Evolutionary conservation across 1,140 invertebrate genomes (phyloP), one percentile per base, ranked within the genome.

Genomic region (Musca domestica): DNA sequence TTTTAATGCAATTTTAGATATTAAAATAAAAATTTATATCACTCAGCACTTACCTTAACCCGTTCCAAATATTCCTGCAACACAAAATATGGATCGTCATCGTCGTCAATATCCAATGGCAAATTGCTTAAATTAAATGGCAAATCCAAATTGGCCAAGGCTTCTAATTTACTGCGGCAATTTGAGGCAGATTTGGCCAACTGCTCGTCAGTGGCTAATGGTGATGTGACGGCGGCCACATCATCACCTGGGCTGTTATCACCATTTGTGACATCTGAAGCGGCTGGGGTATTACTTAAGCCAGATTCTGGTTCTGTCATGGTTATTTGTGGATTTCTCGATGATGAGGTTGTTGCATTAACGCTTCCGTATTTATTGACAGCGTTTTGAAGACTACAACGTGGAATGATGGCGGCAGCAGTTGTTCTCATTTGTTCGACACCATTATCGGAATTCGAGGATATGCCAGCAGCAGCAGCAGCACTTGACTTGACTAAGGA

Each of bases 1-100:
- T n/a, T n/a, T n/a, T n/a, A n/a, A n/a, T n/a, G n/a, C n/a, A n/a
- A n/a, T 48, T 17, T 48, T 30, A 17, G 19, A 34, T 19, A 20
- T 64, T 22, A 41, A n/a, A 14, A 46, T 1, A 19, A 10, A 64
- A 64, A 47, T 3, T 20, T 17, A 47, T 34, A 19, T 6, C 20
- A 1, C 0, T n/a, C n/a, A n/a, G 7, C 15, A 67, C 77, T 77
- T 64, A 80, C 78, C 75, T 80, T 80, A 58, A 80, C 77, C 25
- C 76, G 76, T 67, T 80, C 78, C 71, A 80, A 67, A 70, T 80
- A 80, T 41, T 80, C 78, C 67, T 80, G 74, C 17, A 80, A 68
- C 20, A 69, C 74, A 7, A 72, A 72, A 63, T 80, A 80, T 14
- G 78, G 78, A 76, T 80, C 78, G 25, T 80, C 78, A 27, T 72